Conservation (phyloP, 2,113 vertebrate species). For the Uria lomvia region DNA sequence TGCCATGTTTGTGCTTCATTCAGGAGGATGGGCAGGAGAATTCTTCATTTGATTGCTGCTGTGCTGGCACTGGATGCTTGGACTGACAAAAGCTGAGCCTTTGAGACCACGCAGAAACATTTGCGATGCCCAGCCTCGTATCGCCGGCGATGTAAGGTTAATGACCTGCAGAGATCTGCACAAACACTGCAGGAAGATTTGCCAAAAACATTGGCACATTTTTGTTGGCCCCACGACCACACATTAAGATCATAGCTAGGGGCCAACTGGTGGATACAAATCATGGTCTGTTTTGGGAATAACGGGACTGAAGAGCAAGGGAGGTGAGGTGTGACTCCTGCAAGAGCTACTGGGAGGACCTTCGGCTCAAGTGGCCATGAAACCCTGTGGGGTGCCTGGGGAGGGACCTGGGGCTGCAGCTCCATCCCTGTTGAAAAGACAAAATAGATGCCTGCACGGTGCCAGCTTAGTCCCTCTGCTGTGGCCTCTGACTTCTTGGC, state of each 20-base stretch:
- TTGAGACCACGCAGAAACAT: neutral
- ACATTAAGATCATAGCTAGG: neutral
- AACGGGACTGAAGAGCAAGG: neutral
- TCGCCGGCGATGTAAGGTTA: neutral
- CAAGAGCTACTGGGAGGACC: neutral
- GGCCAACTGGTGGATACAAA: neutral
- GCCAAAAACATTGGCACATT: slow-evolving; percentile 17
- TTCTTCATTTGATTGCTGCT: neutral
- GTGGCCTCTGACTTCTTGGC: neutral
- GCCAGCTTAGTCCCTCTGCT: neutral
- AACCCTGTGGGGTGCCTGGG: neutral
- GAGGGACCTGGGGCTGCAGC: neutral
- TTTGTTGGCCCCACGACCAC: slow-evolving; percentile 6
- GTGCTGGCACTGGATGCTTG: neutral
- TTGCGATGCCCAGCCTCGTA: neutral
- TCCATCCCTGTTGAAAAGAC: neutral
- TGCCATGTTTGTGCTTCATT: neutral
- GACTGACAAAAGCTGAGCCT: neutral
- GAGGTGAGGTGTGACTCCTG: neutral
- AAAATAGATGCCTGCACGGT: accelerated
- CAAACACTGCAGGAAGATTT: neutral
- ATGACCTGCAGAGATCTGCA: slow-evolving; percentile 46
- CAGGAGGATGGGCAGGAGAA: neutral
- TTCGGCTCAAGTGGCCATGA: accelerated
- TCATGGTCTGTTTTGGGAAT: accelerated